Percentiles rank a stretch among this genome's conserved stretches.
Evolutionary conservation across 2,888 invertebrate species (phyloP).

Genomic region (Oscheius onirici): DNA sequence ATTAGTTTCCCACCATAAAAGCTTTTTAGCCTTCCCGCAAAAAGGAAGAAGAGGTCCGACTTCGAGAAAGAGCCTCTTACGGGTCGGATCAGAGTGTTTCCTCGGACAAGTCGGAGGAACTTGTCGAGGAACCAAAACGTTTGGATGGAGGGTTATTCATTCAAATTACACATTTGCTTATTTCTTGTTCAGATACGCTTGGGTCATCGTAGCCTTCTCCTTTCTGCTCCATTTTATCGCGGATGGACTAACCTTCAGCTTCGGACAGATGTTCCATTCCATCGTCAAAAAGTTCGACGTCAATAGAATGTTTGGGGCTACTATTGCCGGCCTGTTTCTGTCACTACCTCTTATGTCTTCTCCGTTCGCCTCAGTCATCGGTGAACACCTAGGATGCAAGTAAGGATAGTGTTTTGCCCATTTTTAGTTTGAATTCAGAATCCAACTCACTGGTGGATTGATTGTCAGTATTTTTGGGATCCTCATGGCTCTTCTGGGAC

Average conservation of each 20-base stretch:
- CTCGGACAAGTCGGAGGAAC: constrained; percentile 1
- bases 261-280: constrained; percentile 88
- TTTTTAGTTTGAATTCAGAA: not conserved
- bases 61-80: not conserved
- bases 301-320: constrained; percentile 86
- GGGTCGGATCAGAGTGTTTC: not conserved
- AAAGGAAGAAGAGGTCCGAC: not conserved
- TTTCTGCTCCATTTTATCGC: constrained; percentile 90
- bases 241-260: constrained; percentile 90
- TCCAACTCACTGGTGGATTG: not conserved
- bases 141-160: constrained; percentile 30
- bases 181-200: constrained; percentile 72
- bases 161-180: too few species aligned
- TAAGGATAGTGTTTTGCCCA: not conserved
- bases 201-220: constrained; percentile 88
- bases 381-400: constrained; percentile 49
- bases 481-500: not conserved
- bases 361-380: constrained; percentile 75
- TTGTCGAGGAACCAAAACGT: constrained; percentile 30
- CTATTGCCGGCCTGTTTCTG: constrained; percentile 90
- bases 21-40: constrained; percentile 1
- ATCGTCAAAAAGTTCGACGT: constrained; percentile 86
- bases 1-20: not conserved
- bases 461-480: not conserved
- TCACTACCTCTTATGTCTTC: constrained; percentile 88